Conservation (phyloP, 1,140 invertebrate species). For the Cylas formicarius region DNA sequence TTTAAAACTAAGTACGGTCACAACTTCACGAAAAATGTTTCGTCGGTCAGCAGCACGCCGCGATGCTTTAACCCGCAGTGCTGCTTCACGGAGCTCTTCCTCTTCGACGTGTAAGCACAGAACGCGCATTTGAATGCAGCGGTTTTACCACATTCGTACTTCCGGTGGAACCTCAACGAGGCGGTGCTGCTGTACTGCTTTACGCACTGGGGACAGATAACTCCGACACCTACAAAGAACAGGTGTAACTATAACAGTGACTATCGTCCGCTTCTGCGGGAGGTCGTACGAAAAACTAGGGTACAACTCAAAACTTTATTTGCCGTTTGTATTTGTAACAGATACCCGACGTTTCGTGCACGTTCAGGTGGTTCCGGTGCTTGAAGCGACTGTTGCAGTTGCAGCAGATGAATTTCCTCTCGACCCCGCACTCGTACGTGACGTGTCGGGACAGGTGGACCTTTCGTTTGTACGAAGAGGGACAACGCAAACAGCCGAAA, state of each 20-base stretch:
- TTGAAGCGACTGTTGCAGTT: constrained; percentile 15
- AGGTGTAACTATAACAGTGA: too few species aligned
- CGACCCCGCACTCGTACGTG: constrained; percentile 47
- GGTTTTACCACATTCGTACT: constrained; percentile 19
- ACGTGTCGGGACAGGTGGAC: constrained; percentile 38
- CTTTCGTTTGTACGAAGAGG: constrained; percentile 23
- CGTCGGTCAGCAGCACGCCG: background rate
- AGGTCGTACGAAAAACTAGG: too few species aligned
- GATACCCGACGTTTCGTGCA: too few species aligned
- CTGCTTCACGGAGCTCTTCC: constrained; percentile 11
- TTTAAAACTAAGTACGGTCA: too few species aligned
- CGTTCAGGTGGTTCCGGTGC: constrained; percentile 15
- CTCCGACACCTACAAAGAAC: too few species aligned
- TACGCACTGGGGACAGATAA: constrained; percentile 4
- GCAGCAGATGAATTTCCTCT: constrained; percentile 24
- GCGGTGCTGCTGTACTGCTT: constrained; percentile 16
- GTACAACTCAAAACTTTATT: too few species aligned
- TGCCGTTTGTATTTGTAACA: too few species aligned
- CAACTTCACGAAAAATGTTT: too few species aligned
- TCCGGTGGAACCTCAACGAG: constrained; percentile 16
- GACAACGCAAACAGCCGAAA: constrained; percentile 14
- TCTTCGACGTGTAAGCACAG: constrained; percentile 16
- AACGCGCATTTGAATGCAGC: constrained; percentile 13
- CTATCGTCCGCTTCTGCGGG: too few species aligned
- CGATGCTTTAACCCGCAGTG: constrained; percentile 13